Percentiles rank a stretch among this genome's conserved stretches.
phyloP scores from a whole-genome alignment of 2,113 vertebrate genomes.

The Poecilia latipinna region DNA sequence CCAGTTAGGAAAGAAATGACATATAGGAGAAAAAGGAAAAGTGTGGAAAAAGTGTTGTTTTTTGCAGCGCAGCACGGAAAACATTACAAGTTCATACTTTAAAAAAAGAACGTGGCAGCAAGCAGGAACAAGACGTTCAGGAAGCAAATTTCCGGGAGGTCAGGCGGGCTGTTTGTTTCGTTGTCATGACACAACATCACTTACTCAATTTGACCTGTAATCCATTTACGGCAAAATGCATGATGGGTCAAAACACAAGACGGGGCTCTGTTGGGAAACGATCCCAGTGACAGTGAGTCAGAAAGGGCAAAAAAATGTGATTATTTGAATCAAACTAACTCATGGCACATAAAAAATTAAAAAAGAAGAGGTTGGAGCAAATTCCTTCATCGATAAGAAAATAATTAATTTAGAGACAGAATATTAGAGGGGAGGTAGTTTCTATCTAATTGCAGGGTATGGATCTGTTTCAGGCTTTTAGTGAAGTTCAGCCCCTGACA shows the following conservation, averaged over 20 bases:
- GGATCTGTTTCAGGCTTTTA: conserved; percentile 12
- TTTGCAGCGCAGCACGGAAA: conserved; percentile 51
- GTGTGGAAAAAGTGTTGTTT: conserved; percentile 27
- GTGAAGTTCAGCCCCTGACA: conserved; percentile 63
- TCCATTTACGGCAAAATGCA: conserved; percentile 49
- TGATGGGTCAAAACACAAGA: conserved; percentile 42
- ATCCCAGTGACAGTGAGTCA: not conserved
- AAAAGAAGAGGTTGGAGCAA: not conserved
- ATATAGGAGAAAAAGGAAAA: not conserved
- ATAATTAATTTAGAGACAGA: not conserved
- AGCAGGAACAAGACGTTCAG: conserved; percentile 6
- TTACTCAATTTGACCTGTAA: conserved; percentile 68
- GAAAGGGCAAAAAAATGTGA: not conserved
- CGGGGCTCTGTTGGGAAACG: conserved; percentile 32
- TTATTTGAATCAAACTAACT: not conserved
- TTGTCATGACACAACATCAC: conserved; percentile 59
- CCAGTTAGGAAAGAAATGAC: conserved; percentile 45
- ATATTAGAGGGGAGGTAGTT: not conserved
- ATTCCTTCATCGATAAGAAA: not conserved
- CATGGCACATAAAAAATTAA: not conserved
- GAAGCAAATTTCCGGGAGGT: conserved; percentile 36
- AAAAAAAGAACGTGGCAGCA: conserved; percentile 49
- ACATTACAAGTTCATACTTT: conserved; percentile 28
- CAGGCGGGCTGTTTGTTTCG: conserved; percentile 57
- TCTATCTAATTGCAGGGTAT: not conserved